Conservation (phyloP, 2,888 invertebrate species). For the Cosmorhoe ocellata region DNA sequence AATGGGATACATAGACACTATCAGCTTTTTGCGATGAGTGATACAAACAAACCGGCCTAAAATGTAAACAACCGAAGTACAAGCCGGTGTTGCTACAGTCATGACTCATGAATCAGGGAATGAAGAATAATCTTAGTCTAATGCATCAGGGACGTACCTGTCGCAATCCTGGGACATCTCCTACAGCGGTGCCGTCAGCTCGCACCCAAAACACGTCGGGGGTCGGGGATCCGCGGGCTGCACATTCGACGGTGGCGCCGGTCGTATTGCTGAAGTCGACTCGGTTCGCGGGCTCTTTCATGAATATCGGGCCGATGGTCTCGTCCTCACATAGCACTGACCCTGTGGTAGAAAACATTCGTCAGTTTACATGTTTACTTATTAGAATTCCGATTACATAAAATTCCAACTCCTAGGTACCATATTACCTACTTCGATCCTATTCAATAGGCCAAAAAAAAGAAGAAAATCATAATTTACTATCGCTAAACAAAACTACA, state of each 20-base stretch:
- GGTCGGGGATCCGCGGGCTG: slow-evolving; percentile 93
- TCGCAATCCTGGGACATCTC: slow-evolving; percentile 93
- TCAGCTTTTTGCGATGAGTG: neutral
- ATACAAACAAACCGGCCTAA: neutral
- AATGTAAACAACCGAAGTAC: slow-evolving; percentile 7
- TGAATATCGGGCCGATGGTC: slow-evolving; percentile 94
- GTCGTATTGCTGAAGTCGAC: slow-evolving; percentile 97
- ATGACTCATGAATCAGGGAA: too few species aligned
- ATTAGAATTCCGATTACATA: too few species aligned
- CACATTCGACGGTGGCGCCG: slow-evolving; percentile 95
- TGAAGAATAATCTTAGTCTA: too few species aligned
- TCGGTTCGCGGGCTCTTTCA: slow-evolving; percentile 94
- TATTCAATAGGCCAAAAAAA: too few species aligned
- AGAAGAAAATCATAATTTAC: too few species aligned
- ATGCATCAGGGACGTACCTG: slow-evolving; percentile 81
- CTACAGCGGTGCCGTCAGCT: slow-evolving; percentile 94
- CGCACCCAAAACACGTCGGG: slow-evolving; percentile 97
- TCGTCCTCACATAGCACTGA: slow-evolving; percentile 86
- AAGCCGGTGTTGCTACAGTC: too few species aligned
- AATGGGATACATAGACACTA: too few species aligned
- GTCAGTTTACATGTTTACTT: neutral
- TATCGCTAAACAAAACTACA: slow-evolving; percentile 9
- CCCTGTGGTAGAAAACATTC: slow-evolving; percentile 48
- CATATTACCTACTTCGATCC: too few species aligned
- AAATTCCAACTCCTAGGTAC: too few species aligned